Evolutionary conservation across 1,140 invertebrate genomes (phyloP).

Genomic region (Ips typographus): DNA sequence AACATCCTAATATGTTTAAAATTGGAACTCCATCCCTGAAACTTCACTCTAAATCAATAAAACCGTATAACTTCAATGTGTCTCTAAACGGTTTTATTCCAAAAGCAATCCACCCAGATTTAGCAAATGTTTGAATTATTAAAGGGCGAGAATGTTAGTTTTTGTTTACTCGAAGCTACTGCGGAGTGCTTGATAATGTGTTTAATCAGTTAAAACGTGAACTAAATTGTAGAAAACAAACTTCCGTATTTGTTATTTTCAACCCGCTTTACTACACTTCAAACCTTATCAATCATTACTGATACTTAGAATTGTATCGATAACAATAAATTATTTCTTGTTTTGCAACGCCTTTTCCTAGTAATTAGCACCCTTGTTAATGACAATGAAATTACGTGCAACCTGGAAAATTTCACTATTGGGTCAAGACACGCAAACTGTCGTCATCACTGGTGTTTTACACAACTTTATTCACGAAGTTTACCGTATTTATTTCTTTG

Average conservation of each 20-base stretch:
- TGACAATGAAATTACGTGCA: conserved; percentile 3
- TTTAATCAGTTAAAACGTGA: conserved; percentile 5
- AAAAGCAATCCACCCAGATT: conserved; percentile 16
- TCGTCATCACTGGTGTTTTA: not conserved
- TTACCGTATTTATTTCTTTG: no score
- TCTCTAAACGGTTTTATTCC: conserved; percentile 25
- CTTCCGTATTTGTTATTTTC: no score
- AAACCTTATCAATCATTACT: no score
- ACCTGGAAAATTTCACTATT: not conserved
- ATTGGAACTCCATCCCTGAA: conserved; percentile 19
- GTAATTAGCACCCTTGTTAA: conserved; percentile 3
- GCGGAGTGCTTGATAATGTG: conserved; percentile 4
- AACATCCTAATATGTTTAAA: conserved; percentile 31
- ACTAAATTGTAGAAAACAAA: not conserved
- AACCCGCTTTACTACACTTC: no score
- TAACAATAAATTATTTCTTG: no score
- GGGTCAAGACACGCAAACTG: not conserved
- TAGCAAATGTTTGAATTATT: conserved; percentile 26
- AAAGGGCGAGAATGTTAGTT: conserved; percentile 6
- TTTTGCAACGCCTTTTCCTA: not conserved
- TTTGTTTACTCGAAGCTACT: conserved; percentile 3
- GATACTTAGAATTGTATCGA: no score
- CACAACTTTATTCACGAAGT: not conserved
- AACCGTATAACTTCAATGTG: conserved; percentile 22
- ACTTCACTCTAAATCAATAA: conserved; percentile 34